phyloP scores from a whole-genome alignment of 2,888 invertebrate genomes.

The Pammene fasciana region DNA sequence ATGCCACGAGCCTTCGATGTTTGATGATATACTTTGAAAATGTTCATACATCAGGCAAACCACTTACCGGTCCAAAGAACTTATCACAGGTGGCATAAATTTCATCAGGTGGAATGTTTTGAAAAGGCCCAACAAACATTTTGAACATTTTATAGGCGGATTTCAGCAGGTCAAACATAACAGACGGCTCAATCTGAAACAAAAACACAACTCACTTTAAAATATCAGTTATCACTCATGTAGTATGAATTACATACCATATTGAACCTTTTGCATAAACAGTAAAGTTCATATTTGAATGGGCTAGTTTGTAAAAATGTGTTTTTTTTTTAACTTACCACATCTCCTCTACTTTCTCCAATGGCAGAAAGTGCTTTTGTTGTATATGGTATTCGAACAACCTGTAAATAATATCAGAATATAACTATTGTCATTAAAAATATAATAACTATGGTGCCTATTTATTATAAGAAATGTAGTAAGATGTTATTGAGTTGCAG shows the following conservation, averaged over 20 bases:
- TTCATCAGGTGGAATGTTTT: slow-evolving; percentile 83
- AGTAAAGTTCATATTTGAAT: neutral
- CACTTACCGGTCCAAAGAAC: slow-evolving; percentile 89
- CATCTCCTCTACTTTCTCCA: slow-evolving; percentile 92
- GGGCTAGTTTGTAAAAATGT: neutral
- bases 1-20: no score
- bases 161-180: slow-evolving; percentile 71
- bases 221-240: neutral
- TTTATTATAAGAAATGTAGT: no score
- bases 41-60: neutral
- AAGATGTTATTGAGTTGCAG: no score
- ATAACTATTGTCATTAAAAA: neutral
- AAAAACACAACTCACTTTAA: slow-evolving; percentile 11
- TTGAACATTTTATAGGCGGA: slow-evolving; percentile 92
- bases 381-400: slow-evolving; percentile 89
- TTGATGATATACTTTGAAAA: no score
- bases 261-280: neutral
- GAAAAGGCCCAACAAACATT: slow-evolving; percentile 91
- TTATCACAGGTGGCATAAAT: slow-evolving; percentile 89
- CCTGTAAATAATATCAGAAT: slow-evolving; percentile 77
- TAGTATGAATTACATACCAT: neutral
- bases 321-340: slow-evolving; percentile 79
- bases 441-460: no score
- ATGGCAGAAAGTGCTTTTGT: slow-evolving; percentile 87
- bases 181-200: slow-evolving; percentile 72